Base-by-base conservation (phyloP, 2,113 vertebrate genomes). In the Hassar affinis region DNA sequence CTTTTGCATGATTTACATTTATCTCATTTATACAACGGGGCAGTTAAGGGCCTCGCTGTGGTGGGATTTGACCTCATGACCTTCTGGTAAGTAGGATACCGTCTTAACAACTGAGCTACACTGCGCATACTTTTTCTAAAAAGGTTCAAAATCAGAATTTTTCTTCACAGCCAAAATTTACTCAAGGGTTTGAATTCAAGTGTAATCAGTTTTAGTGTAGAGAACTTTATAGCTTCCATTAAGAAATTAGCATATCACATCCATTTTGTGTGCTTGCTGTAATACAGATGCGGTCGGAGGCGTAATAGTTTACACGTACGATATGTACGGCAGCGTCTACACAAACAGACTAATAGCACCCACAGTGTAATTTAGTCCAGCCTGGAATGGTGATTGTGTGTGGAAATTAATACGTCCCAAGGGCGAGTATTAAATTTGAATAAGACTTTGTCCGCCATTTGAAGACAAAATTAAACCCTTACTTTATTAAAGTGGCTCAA, bases 391-490 rank as follows among this genome's bases (percentile, higher is more conserved):
- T 18, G 4, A 56, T 14, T 25, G 30, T 14, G 30, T 56, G 20
- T 77, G 74, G 10, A 77, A 56, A 77, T 56, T 22, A 56, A 77
- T 77, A 56, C 20, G 10, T 25, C 74, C 51, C 51, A 25, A 56
- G 74, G 74, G 52, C 17, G 3, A 22, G 72, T 77, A 38, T 38
- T 56, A 77, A 56, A 77, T 77, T 35, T 35, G 20, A 77, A 77
- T 12, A 56, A 56, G 30, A 18, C 33, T 22, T 9, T 35, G 18
- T 38, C 52, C 33, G 10, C 30, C 33, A 22, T 56, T 77, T 77
- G 30, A 77, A 56, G 74, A 77, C 51, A 18, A 56, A 77, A 56
- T 77, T 35, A 77, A 77, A 77, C 10, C 51, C 51, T 77, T 56
- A 22, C 30, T 77, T 77, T 56, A 77, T 77, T 56, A 56, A 76